A percentile compares a stretch with the other conserved stretches of the same genome.
phyloP scores from a whole-genome alignment of 1,140 invertebrate genomes.

The Zaprionus ghesquierei region DNA sequence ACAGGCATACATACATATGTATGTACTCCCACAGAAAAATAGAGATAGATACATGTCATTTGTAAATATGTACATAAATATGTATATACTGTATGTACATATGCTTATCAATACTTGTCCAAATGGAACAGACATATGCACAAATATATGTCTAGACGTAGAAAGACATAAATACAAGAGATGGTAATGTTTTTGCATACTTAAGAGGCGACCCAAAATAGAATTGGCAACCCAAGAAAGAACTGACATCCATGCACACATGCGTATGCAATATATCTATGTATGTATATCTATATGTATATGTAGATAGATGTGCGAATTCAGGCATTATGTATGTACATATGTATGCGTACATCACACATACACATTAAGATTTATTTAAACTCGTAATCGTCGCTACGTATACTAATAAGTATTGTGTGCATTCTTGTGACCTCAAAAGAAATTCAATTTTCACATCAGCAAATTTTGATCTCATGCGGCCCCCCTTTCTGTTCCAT shows the following conservation, averaged over 20 bases:
- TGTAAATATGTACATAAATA: no score
- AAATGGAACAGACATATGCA: conserved; percentile 4
- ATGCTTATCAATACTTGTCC: background rate
- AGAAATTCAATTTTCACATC: conserved; percentile 31
- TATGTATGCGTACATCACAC: background rate
- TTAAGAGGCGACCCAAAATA: conserved; percentile 28
- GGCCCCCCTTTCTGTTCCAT: background rate
- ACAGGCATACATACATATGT: background rate
- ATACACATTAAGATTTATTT: conserved; percentile 7
- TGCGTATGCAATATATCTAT: conserved; percentile 5
- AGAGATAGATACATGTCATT: conserved; percentile 10
- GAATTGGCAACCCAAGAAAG: conserved; percentile 34
- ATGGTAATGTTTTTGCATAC: conserved; percentile 46
- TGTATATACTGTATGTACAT: background rate
- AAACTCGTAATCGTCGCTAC: background rate
- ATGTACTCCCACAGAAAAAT: background rate
- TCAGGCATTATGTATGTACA: background rate
- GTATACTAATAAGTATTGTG: background rate
- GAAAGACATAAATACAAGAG: conserved; percentile 10
- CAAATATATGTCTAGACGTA: conserved; percentile 9
- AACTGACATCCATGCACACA: conserved; percentile 16
- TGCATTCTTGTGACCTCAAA: conserved; percentile 38
- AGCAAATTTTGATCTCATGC: conserved; percentile 26
- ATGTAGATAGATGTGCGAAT: background rate
- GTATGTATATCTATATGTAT: background rate